Percentiles rank a stretch among this genome's conserved stretches.
These are phyloP conservation scores for Monopterus albus DNA, from an alignment of 2,113 vertebrate genomes.

Conservation along the genomic window DNA sequence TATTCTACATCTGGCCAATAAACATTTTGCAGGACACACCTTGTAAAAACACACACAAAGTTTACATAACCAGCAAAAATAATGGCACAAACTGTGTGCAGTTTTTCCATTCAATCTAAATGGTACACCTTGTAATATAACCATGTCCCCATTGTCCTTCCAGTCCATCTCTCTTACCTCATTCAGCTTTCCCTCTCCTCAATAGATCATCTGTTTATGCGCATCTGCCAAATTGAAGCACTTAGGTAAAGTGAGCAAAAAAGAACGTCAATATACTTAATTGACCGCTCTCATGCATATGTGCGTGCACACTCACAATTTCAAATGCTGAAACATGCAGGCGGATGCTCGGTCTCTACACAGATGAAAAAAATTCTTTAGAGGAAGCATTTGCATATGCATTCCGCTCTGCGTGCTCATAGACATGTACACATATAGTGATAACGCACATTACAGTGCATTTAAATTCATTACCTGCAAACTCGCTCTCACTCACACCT, in stretches of 20 bases:
- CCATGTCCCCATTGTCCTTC: conserved; percentile 48
- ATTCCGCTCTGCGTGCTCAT: too few relatives aligned
- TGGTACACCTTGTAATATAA: background rate
- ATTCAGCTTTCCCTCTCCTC: conserved; percentile 49
- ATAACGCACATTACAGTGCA: background rate
- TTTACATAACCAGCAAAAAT: background rate
- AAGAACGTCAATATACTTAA: conserved; percentile 76
- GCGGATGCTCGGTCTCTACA: background rate
- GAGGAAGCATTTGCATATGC: conserved; percentile 5
- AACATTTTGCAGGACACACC: background rate
- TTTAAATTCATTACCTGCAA: background rate
- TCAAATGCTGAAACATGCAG: conserved; percentile 11
- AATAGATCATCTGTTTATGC: conserved; percentile 81
- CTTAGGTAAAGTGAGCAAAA: conserved; percentile 81
- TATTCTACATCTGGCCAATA: background rate
- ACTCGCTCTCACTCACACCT: background rate
- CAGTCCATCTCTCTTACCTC: conserved; percentile 45
- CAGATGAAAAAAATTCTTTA: conserved; percentile 12
- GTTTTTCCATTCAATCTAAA: background rate
- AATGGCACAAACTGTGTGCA: background rate
- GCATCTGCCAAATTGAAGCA: conserved; percentile 77
- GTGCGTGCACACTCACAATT: conserved; percentile 1
- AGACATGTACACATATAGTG: too few relatives aligned
- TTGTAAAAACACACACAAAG: background rate
- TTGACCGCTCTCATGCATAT: conserved; percentile 67